A percentile compares a stretch with the other conserved stretches of the same genome.
phyloP scores from a whole-genome alignment of 1,140 invertebrate species.

The Cheumatopsyche charites region DNA sequence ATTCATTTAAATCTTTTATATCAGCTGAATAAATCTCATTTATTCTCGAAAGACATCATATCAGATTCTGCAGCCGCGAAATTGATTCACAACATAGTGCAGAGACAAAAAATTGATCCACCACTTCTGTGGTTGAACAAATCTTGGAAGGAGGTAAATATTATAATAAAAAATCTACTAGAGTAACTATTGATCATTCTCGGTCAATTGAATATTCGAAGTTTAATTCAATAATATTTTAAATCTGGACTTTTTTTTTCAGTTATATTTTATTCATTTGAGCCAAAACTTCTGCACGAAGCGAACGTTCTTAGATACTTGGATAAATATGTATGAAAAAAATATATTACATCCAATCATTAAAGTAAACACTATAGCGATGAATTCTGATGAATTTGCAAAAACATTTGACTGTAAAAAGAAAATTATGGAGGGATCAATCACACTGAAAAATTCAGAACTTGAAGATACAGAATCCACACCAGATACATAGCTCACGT shows the following conservation, averaged over 20 bases:
- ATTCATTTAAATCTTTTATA: no score
- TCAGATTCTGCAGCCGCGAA: background rate
- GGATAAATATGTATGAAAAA: background rate
- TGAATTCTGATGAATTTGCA: background rate
- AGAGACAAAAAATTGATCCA: background rate
- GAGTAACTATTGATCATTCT: no score
- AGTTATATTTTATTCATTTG: background rate
- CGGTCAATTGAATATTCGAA: no score
- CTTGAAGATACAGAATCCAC: background rate
- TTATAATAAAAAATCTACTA: background rate
- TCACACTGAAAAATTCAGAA: background rate
- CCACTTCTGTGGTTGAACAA: constrained; percentile 1
- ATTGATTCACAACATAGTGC: background rate
- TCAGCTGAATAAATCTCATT: background rate
- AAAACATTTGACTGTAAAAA: background rate
- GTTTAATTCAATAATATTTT: no score
- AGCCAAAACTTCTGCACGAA: constrained; percentile 7
- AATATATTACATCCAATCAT: background rate
- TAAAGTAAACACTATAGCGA: background rate
- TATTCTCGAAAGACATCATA: background rate
- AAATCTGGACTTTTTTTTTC: background rate
- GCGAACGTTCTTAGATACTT: background rate
- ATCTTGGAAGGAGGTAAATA: background rate
- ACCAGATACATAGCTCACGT: no score
- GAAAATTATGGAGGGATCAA: background rate